Conservation (phyloP, 2,888 invertebrate genomes). For the Ectemnius continuus region DNA sequence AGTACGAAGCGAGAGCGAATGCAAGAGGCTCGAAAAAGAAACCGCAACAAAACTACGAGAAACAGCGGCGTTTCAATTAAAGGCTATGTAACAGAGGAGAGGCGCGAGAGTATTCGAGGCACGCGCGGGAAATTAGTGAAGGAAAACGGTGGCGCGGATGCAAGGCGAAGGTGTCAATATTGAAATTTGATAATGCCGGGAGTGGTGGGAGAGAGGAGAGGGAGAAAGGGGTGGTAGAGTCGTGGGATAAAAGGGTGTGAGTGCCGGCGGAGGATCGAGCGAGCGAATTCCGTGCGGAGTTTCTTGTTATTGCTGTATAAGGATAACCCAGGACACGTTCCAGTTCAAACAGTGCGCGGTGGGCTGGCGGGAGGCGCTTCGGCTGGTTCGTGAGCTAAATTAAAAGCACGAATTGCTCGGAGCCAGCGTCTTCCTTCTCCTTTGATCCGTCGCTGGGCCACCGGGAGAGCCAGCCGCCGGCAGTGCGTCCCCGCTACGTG, state of each 20-base stretch:
- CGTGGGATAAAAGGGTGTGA: conserved; percentile 27
- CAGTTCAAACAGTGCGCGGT: conserved; percentile 53
- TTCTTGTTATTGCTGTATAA: conserved; percentile 51
- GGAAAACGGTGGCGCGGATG: conserved; percentile 17
- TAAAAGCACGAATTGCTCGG: conserved; percentile 71
- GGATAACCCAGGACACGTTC: conserved; percentile 59
- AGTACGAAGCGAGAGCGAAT: no score
- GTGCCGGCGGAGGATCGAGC: not conserved
- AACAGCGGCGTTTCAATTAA: no score
- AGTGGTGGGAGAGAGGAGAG: not conserved
- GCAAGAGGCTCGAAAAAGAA: no score
- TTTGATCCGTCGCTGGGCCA: conserved; percentile 65
- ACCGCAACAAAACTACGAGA: no score
- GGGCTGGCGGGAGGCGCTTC: not conserved
- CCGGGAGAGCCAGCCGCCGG: conserved; percentile 37
- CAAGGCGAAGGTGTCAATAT: conserved; percentile 1
- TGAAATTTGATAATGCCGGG: conserved; percentile 3
- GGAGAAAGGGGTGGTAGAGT: no score
- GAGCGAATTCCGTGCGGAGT: conserved; percentile 32
- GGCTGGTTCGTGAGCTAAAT: conserved; percentile 70
- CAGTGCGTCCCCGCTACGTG: conserved; percentile 63
- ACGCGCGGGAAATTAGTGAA: not conserved
- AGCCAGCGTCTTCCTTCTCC: conserved; percentile 64
- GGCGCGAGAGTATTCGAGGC: no score
- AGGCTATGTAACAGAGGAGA: no score